Evolutionary conservation across 2,888 invertebrate genomes (phyloP), one percentile per base, ranked within the genome.

Genomic region (Troglohyphantes excavatus): DNA sequence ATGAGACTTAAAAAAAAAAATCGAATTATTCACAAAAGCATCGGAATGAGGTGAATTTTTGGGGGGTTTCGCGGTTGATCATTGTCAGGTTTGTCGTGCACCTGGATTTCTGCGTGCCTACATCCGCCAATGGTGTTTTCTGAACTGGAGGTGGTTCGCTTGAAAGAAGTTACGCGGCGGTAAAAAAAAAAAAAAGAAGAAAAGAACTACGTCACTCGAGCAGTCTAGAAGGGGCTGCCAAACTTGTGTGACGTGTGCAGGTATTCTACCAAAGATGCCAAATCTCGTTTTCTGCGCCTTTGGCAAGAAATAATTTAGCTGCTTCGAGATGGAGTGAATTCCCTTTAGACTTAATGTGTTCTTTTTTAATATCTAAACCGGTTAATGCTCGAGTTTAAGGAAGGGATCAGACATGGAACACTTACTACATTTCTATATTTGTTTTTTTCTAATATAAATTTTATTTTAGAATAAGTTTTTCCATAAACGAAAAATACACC

Each of bases 81-180:
- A 73, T 83, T 46, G 33, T 83, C 21, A 21, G 29, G 17, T 78
- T 26, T 33, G 29, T n/a, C 39, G 3, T 23, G 26, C 63, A 73
- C 63, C 43, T 53, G 53, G 43, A 46, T 65, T 43, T 65, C 63
- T n/a, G 9, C 63, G 17, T 70, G 53, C 67, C 75, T 43, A 70
- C 86, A 43, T 65, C 70, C 87, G 79, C 46, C 87, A 79, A 79
- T 65, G 78, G 87, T 87, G 63, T 70, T 78, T 63, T 65, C 63
- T 43, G 72, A 39, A 63, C 79, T 46, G 65, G 65, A 27, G 39
- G 59, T 17, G n/a, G 17, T 53, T 46, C 72, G 63, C 21, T 21
- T 11, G 76, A 53, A 53, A 76, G 61, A 61, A 72, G 86, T 68
- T 61, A 78, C 78, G 86, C 43, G 17, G 70, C 39, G 67, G 29